A percentile compares a stretch with the other conserved stretches of the same genome.
Conservation (phyloP, 2,113 vertebrate genomes). For the Pogonocichla stellata region DNA sequence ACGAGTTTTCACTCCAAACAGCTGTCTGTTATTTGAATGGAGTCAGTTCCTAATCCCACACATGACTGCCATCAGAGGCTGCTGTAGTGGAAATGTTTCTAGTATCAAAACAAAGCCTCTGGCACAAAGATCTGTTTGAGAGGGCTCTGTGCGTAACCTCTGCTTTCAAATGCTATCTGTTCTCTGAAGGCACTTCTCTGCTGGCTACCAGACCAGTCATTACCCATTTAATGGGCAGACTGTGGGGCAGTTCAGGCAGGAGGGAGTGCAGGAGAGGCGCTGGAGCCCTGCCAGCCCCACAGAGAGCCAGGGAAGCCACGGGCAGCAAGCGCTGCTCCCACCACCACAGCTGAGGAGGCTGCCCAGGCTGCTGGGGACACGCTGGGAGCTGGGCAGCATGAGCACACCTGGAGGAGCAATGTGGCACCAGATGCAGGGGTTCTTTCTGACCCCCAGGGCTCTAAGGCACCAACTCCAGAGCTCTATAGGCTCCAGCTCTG, state of each 20-base stretch:
- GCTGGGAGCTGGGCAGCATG: not conserved
- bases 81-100: slow-evolving; percentile 71
- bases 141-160: slow-evolving; percentile 22
- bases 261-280: not conserved
- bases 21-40: slow-evolving; percentile 73
- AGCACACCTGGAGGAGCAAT: not conserved
- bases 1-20: slow-evolving; percentile 69
- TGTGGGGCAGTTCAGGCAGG: not conserved
- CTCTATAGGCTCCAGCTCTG: too few species aligned
- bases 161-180: slow-evolving; percentile 59
- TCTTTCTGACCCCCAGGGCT: too few species aligned
- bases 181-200: slow-evolving; percentile 14
- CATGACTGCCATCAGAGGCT: slow-evolving; percentile 65
- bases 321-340: not conserved
- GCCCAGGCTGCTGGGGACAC: not conserved
- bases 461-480: too few species aligned
- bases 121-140: slow-evolving; percentile 66
- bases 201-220: slow-evolving; percentile 57
- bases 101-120: slow-evolving; percentile 67
- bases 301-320: not conserved
- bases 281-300: not conserved
- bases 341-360: not conserved
- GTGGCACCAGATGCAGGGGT: too few species aligned
- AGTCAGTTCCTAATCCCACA: slow-evolving; percentile 70
- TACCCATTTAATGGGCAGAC: slow-evolving; percentile 29